These are phyloP conservation scores for Nymphicus hollandicus DNA, from an alignment of 2,113 vertebrate genomes.

Conservation along the genomic window DNA sequence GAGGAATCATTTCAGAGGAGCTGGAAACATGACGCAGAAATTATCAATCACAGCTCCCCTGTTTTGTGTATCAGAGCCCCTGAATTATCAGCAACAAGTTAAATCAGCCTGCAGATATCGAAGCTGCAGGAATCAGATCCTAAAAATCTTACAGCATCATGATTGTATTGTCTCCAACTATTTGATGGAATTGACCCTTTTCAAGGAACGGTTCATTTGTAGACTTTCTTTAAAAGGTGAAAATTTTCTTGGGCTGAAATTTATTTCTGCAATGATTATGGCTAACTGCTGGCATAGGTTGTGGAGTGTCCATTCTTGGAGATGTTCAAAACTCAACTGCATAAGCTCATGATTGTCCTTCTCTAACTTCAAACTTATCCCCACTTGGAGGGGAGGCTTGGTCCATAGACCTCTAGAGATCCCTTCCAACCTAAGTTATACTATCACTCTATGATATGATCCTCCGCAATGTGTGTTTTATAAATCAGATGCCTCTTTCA, in stretches of 20 bases:
- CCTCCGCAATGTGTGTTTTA: neutral
- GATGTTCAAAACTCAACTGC: neutral
- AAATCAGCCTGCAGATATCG: neutral
- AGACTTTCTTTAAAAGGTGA: neutral
- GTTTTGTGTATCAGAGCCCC: neutral
- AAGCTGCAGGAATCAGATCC: neutral
- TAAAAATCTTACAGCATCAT: neutral
- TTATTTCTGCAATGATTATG: neutral
- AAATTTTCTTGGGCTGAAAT: neutral
- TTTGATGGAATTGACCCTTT: neutral
- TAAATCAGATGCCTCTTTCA: neutral
- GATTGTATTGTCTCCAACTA: neutral
- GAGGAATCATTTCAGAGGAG: neutral
- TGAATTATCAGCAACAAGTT: neutral
- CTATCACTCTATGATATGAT: neutral
- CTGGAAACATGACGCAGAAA: neutral
- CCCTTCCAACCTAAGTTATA: neutral
- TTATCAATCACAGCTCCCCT: neutral
- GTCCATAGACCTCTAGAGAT: neutral
- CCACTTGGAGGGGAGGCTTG: neutral
- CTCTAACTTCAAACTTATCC: neutral
- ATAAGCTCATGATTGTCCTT: neutral
- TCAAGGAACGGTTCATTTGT: neutral
- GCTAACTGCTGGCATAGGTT: neutral
- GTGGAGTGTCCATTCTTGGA: neutral